Percentiles rank a stretch among this genome's conserved stretches.
These are phyloP conservation scores for Strongylocentrotus purpuratus DNA, from an alignment of 35 echinoderm and acorn worm species.

Conservation along the genomic window DNA sequence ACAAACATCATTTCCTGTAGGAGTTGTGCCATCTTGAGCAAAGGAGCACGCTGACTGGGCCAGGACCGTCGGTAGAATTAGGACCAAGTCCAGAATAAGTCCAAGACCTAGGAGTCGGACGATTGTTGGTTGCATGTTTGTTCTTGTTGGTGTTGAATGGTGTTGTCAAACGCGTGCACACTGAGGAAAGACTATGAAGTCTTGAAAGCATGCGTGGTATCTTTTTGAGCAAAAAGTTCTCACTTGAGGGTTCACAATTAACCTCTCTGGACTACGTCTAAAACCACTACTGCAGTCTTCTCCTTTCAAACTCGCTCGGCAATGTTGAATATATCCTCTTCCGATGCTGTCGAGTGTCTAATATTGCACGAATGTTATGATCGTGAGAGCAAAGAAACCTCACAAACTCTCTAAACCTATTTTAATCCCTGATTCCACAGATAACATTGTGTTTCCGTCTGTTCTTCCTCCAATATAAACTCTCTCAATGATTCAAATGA, in stretches of 20 bases:
- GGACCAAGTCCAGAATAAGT: background rate
- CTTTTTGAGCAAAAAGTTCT: too few species aligned
- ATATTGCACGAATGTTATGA: background rate
- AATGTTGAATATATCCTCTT: background rate
- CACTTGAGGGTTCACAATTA: too few species aligned
- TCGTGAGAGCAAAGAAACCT: background rate
- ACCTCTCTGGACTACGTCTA: background rate
- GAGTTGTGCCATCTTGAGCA: background rate
- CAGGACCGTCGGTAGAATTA: background rate
- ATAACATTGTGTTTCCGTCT: background rate
- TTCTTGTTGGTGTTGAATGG: background rate
- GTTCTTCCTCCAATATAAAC: background rate
- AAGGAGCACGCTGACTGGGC: background rate
- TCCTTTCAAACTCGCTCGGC: background rate
- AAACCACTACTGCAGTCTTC: background rate
- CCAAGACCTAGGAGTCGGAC: background rate
- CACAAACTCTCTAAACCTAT: background rate
- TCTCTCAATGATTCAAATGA: background rate
- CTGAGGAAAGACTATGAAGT: background rate
- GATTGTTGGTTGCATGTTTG: background rate
- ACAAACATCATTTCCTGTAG: background rate
- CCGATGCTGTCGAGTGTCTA: too few species aligned
- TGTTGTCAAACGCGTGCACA: background rate
- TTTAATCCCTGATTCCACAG: background rate
- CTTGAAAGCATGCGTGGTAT: too few species aligned